phyloP scores from a whole-genome alignment of 2,113 vertebrate species.

The Spermophilus dauricus region DNA sequence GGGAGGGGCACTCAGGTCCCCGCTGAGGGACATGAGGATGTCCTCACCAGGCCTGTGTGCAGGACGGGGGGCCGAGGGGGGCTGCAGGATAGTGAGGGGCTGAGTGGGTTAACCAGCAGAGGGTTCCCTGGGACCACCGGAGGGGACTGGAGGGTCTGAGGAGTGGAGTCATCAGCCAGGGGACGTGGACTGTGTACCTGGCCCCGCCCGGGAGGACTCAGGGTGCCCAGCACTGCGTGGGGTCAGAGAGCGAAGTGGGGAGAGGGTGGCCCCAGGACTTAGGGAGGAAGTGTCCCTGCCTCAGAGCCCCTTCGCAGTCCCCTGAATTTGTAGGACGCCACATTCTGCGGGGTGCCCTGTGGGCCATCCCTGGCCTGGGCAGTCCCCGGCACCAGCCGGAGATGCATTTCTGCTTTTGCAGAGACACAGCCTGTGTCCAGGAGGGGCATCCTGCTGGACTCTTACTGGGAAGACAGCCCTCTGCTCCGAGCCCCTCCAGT shows the following conservation, averaged over 20 bases:
- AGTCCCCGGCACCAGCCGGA: background rate
- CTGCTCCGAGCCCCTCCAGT: background rate
- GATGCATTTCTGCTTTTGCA: no score
- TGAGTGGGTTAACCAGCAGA: background rate
- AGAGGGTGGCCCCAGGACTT: background rate
- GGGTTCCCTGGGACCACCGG: background rate
- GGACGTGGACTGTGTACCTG: no score
- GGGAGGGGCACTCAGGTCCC: no score
- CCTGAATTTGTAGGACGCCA: background rate
- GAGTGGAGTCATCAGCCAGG: background rate
- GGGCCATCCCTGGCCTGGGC: background rate
- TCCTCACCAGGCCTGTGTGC: no score
- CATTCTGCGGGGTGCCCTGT: background rate
- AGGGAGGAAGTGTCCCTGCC: background rate
- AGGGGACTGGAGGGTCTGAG: background rate
- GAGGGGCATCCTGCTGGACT: background rate
- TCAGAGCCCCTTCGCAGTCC: background rate
- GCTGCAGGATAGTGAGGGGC: no score
- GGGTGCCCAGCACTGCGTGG: background rate
- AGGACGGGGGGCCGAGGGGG: background rate
- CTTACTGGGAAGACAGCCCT: accelerated
- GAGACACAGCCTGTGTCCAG: background rate
- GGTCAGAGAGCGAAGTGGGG: background rate
- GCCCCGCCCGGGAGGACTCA: background rate
- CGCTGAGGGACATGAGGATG: no score